phyloP scores from a whole-genome alignment of 1,140 invertebrate species.

The Metaphire vulgaris region DNA sequence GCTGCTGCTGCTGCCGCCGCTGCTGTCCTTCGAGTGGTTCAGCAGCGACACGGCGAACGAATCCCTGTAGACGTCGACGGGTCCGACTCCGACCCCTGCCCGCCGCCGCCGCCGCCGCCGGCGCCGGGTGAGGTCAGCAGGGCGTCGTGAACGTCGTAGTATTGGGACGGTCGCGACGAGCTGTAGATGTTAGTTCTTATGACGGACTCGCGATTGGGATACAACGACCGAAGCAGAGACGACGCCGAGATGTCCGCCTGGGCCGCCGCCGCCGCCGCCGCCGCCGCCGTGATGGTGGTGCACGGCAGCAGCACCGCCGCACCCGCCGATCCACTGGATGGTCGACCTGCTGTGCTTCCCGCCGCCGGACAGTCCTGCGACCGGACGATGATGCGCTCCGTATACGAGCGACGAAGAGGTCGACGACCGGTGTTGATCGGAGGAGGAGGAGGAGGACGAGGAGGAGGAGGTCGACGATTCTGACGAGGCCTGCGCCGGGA shows the following conservation, averaged over 20 bases:
- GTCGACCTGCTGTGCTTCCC: conserved; percentile 69
- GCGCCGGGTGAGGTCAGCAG: conserved; percentile 74
- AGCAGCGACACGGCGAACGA: neutral
- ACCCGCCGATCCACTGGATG: conserved; percentile 90
- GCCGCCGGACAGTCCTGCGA: conserved; percentile 53
- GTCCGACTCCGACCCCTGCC: too few species aligned
- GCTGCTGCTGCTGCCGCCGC: neutral
- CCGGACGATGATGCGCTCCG: too few species aligned
- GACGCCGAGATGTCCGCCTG: conserved; percentile 64
- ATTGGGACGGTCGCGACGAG: conserved; percentile 54
- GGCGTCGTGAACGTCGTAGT: conserved; percentile 58
- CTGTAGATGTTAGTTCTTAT: conserved; percentile 81
- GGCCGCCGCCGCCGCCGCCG: too few species aligned
- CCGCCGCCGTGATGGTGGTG: conserved; percentile 50
- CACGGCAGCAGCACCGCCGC: too few species aligned
- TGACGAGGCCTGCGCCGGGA: conserved; percentile 58
- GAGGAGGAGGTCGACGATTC: neutral
- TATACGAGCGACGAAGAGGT: conserved; percentile 10
- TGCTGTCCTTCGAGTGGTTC: neutral
- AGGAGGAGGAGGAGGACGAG: too few species aligned
- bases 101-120: too few species aligned
- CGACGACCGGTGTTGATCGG: too few species aligned
- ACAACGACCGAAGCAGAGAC: conserved; percentile 76
- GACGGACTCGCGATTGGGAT: conserved; percentile 86
- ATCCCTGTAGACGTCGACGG: conserved; percentile 61